Percentiles rank a stretch among this genome's conserved stretches.
phyloP scores from a whole-genome alignment of 2,797 vertebrate species.

The Eupleurogrammus muticus region DNA sequence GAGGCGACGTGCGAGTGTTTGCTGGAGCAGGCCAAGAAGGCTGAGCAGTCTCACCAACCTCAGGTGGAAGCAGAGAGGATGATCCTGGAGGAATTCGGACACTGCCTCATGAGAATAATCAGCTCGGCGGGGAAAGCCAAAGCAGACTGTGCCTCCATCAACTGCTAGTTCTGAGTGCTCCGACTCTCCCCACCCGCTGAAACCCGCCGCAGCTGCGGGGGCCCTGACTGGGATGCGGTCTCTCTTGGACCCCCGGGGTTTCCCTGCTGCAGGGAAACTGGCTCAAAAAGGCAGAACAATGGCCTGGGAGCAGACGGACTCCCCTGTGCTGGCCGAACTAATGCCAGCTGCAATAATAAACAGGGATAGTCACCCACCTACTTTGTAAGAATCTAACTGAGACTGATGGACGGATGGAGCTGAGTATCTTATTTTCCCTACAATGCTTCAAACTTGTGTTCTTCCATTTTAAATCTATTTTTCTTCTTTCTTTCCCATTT shows the following conservation, averaged over 20 bases:
- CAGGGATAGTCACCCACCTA: constrained; percentile 15
- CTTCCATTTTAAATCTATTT: constrained; percentile 39
- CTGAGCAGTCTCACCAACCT: constrained; percentile 90
- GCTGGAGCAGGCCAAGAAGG: constrained; percentile 93
- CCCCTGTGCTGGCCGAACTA: constrained; percentile 6
- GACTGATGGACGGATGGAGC: constrained; percentile 36
- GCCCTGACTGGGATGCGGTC: constrained; percentile 12
- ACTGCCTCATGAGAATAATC: constrained; percentile 97
- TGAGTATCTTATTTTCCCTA: constrained; percentile 27
- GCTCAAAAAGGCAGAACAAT: constrained; percentile 40
- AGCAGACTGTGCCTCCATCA: constrained; percentile 93
- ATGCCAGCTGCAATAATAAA: constrained; percentile 51
- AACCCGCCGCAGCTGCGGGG: constrained; percentile 4
- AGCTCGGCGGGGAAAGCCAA: constrained; percentile 96
- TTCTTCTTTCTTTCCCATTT: constrained; percentile 30
- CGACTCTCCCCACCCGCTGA: constrained; percentile 1
- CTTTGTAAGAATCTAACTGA: constrained; percentile 10
- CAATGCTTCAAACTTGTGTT: constrained; percentile 13
- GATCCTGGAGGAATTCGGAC: constrained; percentile 98
- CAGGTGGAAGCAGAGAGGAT: constrained; percentile 90
- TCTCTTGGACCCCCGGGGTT: constrained; percentile 28
- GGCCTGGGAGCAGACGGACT: constrained; percentile 10
- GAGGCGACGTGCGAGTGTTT: constrained; percentile 97
- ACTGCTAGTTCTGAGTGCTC: constrained; percentile 84
- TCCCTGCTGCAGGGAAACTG: constrained; percentile 35